These are phyloP conservation scores for Octonoba sinensis DNA, from an alignment of 2,888 invertebrate genomes.

Conservation along the genomic window DNA sequence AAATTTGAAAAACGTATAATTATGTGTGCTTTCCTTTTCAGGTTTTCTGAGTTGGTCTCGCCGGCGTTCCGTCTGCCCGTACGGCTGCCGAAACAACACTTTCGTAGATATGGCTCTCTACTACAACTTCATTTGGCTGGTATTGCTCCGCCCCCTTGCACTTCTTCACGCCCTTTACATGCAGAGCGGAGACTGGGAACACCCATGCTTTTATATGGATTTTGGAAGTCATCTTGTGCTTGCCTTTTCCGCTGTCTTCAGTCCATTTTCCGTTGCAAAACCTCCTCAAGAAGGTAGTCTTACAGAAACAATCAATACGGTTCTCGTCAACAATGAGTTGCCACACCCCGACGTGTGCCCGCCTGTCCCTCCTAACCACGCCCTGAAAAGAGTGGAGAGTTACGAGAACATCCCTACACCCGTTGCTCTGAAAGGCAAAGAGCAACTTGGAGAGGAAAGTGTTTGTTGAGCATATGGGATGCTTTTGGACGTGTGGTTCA, in stretches of 20 bases:
- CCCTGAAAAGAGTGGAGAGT: slow-evolving; percentile 17
- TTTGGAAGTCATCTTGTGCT: slow-evolving; percentile 66
- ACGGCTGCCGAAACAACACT: slow-evolving; percentile 58
- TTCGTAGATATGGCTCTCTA: slow-evolving; percentile 64
- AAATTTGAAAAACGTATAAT: too few relatives aligned
- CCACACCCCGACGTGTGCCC: slow-evolving; percentile 25
- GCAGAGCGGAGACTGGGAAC: slow-evolving; percentile 50
- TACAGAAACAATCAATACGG: slow-evolving; percentile 50
- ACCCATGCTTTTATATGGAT: slow-evolving; percentile 64
- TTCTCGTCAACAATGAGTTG: slow-evolving; percentile 34
- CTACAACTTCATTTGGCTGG: slow-evolving; percentile 66
- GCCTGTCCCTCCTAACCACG: not conserved
- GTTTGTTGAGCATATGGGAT: slow-evolving; percentile 26
- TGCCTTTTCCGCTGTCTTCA: slow-evolving; percentile 62
- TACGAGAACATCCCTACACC: slow-evolving; percentile 47
- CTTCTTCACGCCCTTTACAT: slow-evolving; percentile 63
- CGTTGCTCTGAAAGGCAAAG: slow-evolving; percentile 48
- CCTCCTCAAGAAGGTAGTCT: slow-evolving; percentile 29
- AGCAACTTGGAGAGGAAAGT: slow-evolving; percentile 60
- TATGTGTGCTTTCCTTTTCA: slow-evolving; percentile 6
- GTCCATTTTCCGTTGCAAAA: slow-evolving; percentile 72
- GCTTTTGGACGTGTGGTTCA: not conserved
- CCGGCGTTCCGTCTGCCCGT: slow-evolving; percentile 46
- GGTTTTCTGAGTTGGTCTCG: slow-evolving; percentile 54
- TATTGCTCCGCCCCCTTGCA: slow-evolving; percentile 64